Conservation (phyloP, 1,140 invertebrate species). For the Anadara kagoshimensis region DNA sequence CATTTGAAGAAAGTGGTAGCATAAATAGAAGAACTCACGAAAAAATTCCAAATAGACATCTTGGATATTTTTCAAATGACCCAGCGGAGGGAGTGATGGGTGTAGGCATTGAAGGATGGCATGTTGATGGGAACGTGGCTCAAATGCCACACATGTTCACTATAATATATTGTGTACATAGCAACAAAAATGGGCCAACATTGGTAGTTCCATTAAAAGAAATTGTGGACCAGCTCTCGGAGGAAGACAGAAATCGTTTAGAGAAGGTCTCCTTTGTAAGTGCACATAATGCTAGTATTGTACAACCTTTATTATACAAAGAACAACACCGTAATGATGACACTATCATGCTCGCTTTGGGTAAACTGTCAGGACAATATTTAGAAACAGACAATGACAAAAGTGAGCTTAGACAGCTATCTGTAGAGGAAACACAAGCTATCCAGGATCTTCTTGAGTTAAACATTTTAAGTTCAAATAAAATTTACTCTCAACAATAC, state of each 20-base stretch:
- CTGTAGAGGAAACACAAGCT: constrained; percentile 31
- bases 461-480: constrained; percentile 37
- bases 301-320: constrained; percentile 42
- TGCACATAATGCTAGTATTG: constrained; percentile 33
- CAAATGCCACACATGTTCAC: constrained; percentile 39
- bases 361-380: constrained; percentile 39
- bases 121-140: constrained; percentile 35
- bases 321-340: constrained; percentile 33
- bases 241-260: constrained; percentile 22
- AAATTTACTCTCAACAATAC: constrained; percentile 34
- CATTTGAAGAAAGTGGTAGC: constrained; percentile 27
- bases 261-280: constrained; percentile 41
- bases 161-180: constrained; percentile 35
- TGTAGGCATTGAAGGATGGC: constrained; percentile 41
- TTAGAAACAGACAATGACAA: constrained; percentile 18
- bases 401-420: constrained; percentile 9
- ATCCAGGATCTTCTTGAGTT: constrained; percentile 31
- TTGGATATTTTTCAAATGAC: constrained; percentile 42
- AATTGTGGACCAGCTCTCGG: constrained; percentile 35
- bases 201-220: constrained; percentile 40
- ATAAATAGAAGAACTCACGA: constrained; percentile 34
- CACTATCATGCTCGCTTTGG: constrained; percentile 37
- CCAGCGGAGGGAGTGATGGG: constrained; percentile 20
- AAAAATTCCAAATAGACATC: constrained; percentile 27
- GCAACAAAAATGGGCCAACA: constrained; percentile 36